Conservation (phyloP, 1,140 invertebrate genomes). For the Drosophila lacertosa region DNA sequence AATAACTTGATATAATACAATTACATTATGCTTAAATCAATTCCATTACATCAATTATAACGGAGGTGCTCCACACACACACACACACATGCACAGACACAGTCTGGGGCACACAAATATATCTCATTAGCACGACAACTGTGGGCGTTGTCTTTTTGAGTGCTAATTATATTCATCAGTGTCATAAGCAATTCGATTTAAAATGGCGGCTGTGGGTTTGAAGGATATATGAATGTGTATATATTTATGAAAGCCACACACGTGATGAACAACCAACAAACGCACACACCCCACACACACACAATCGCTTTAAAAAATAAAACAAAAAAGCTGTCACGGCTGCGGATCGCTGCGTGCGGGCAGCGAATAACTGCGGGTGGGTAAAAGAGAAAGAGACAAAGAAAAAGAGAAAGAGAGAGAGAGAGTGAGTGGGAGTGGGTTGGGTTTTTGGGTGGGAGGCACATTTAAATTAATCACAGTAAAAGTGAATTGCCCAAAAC, state of each 20-base stretch:
- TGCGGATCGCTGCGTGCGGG: conserved; percentile 22
- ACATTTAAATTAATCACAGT: conserved; percentile 82
- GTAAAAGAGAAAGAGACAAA: no score
- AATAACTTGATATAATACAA: conserved; percentile 32
- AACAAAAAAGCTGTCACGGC: conserved; percentile 38
- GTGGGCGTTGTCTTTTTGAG: conserved; percentile 69
- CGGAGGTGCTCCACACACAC: neutral
- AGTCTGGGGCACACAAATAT: conserved; percentile 18
- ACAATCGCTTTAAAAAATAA: neutral
- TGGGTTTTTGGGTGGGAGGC: conserved; percentile 21
- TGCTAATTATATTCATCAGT: conserved; percentile 67
- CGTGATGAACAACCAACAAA: conserved; percentile 47
- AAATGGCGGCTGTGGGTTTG: conserved; percentile 59
- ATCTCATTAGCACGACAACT: conserved; percentile 67
- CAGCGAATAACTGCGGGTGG: conserved; percentile 13
- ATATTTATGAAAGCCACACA: conserved; percentile 77
- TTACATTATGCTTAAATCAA: conserved; percentile 49
- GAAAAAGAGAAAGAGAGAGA: no score
- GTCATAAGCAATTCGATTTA: conserved; percentile 72
- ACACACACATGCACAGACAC: conserved; percentile 1
- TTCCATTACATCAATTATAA: conserved; percentile 38
- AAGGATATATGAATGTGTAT: no score
- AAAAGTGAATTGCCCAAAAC: conserved; percentile 81
- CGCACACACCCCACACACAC: neutral
- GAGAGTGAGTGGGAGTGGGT: neutral